A percentile compares a stretch with the other conserved stretches of the same genome.
phyloP scores from a whole-genome alignment of 2,888 invertebrate species.

The Chymomyza procnemis region DNA sequence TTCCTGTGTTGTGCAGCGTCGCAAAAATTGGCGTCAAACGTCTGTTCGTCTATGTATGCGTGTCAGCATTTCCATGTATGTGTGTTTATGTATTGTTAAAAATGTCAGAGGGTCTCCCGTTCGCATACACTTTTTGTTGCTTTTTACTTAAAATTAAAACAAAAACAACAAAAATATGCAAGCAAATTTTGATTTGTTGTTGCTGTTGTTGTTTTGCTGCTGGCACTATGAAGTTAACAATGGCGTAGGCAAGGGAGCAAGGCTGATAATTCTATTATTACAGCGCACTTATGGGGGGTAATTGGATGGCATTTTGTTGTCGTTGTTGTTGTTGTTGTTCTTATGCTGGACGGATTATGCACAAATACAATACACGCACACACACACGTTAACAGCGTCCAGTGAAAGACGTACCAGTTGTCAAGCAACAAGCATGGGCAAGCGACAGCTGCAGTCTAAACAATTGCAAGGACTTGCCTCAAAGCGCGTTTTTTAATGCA shows the following conservation, averaged over 20 bases:
- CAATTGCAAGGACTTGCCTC: conserved; percentile 14
- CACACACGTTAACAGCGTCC: conserved; percentile 10
- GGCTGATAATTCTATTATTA: conserved; percentile 65
- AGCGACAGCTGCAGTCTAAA: conserved; percentile 27
- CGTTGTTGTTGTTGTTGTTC: conserved; percentile 23
- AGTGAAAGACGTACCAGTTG: neutral
- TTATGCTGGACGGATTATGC: conserved; percentile 49
- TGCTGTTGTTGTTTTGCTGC: conserved; percentile 31
- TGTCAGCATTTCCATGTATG: neutral
- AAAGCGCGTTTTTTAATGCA: neutral
- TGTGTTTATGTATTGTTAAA: conserved; percentile 41
- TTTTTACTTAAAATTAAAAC: conserved; percentile 15
- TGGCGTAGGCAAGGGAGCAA: conserved; percentile 12
- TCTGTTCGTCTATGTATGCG: neutral
- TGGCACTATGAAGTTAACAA: conserved; percentile 27
- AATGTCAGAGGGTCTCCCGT: conserved; percentile 65
- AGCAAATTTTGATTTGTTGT: conserved; percentile 22
- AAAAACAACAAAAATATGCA: too few species aligned
- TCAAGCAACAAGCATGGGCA: neutral
- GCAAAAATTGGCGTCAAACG: conserved; percentile 14
- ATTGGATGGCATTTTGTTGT: conserved; percentile 61
- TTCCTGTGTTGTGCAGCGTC: conserved; percentile 37
- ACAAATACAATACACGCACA: conserved; percentile 38
- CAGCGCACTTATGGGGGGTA: conserved; percentile 32
- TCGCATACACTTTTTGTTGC: conserved; percentile 41